Evolutionary conservation across 2,113 vertebrate species (phyloP).

Genomic region (Pomatostomus ruficeps): DNA sequence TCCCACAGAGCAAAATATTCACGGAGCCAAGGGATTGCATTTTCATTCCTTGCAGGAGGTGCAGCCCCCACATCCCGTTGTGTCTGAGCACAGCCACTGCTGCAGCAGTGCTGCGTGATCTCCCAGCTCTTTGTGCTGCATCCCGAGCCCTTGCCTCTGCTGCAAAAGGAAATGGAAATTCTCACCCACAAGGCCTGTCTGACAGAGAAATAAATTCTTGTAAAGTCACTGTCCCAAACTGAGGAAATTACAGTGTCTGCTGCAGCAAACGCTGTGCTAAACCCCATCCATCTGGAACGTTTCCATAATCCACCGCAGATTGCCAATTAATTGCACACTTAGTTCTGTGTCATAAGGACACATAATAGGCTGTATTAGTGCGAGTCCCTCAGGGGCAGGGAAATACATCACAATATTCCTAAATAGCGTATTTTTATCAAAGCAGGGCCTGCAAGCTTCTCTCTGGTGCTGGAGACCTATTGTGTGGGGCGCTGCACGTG

Average conservation of each 20-base stretch:
- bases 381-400: background rate
- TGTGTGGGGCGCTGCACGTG: background rate
- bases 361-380: conserved; percentile 25
- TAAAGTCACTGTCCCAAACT: background rate
- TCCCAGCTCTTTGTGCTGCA: background rate
- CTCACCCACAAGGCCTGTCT: background rate
- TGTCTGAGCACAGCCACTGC: conserved; percentile 19
- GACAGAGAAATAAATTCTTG: background rate
- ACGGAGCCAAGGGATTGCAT: conserved; percentile 5
- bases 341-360: conserved; percentile 7
- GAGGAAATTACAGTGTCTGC: background rate
- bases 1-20: conserved; percentile 42
- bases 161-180: conserved; percentile 39
- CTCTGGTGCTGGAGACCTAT: background rate
- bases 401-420: conserved; percentile 39
- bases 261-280: conserved; percentile 9
- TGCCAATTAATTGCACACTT: conserved; percentile 41
- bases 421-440: conserved; percentile 29
- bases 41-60: conserved; percentile 26
- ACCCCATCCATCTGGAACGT: background rate
- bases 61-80: conserved; percentile 25
- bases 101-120: background rate
- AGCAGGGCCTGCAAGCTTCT: background rate
- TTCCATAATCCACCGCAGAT: conserved; percentile 41
- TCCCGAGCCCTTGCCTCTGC: background rate